Conservation (phyloP, 2,113 vertebrate genomes). For the Cheilinus undulatus region DNA sequence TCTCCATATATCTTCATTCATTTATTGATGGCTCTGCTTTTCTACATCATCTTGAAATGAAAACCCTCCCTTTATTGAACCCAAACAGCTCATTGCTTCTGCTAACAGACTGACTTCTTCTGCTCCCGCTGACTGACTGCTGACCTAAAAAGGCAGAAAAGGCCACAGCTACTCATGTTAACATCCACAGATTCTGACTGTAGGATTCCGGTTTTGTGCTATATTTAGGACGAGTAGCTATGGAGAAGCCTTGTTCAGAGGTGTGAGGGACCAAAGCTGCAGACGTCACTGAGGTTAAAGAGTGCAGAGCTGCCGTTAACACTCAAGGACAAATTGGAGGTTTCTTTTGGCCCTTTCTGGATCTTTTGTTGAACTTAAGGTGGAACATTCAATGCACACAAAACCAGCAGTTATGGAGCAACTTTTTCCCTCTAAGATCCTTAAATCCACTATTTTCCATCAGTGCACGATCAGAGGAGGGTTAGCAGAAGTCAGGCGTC, state of each 20-base stretch:
- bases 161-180: slow-evolving; percentile 4
- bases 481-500: too few relatives aligned
- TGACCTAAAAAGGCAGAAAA: slow-evolving; percentile 17
- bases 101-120: neutral
- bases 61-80: slow-evolving; percentile 5
- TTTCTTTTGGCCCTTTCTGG: neutral
- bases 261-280: slow-evolving; percentile 11
- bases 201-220: neutral
- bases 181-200: neutral
- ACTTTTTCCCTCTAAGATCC: too few relatives aligned
- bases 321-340: neutral
- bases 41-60: slow-evolving; percentile 8
- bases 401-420: too few relatives aligned
- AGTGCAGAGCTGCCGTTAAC: neutral
- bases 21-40: neutral
- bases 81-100: slow-evolving; percentile 24
- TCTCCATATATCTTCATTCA: neutral
- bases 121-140: slow-evolving; percentile 30
- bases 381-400: too few relatives aligned
- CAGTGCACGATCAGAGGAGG: too few relatives aligned
- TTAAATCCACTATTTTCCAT: too few relatives aligned
- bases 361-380: too few relatives aligned
- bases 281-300: neutral
- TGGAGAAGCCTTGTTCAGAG: neutral
- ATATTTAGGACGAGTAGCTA: slow-evolving; percentile 20